These are phyloP conservation scores for Chesias legatella DNA, from an alignment of 2,888 invertebrate species.

Conservation along the genomic window DNA sequence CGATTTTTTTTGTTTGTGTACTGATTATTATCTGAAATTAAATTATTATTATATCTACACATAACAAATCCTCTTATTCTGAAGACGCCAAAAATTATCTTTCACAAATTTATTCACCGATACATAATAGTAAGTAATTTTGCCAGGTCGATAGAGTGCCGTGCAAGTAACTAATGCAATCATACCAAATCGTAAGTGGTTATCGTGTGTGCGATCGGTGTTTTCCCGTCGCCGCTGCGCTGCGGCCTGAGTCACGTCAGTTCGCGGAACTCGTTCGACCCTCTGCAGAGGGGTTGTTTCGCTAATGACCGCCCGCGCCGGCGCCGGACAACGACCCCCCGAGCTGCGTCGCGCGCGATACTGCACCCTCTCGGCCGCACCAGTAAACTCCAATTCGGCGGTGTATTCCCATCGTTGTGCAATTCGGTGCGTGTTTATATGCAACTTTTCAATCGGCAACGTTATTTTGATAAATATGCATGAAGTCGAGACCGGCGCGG, in stretches of 20 bases:
- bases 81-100: slow-evolving; percentile 29
- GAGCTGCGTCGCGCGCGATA: slow-evolving; percentile 54
- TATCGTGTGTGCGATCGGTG: slow-evolving; percentile 62
- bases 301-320: slow-evolving; percentile 75
- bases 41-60: slow-evolving; percentile 20
- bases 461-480: slow-evolving; percentile 81
- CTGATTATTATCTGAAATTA: no score
- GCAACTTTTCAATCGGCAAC: slow-evolving; percentile 78
- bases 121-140: slow-evolving; percentile 38
- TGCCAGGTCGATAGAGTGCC: slow-evolving; percentile 40
- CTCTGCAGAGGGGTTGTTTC: slow-evolving; percentile 64
- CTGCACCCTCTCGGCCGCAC: slow-evolving; percentile 66
- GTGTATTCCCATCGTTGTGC: slow-evolving; percentile 51
- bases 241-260: slow-evolving; percentile 63
- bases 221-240: slow-evolving; percentile 55
- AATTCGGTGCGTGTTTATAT: slow-evolving; percentile 75
- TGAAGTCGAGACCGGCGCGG: slow-evolving; percentile 71
- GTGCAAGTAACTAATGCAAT: slow-evolving; percentile 45
- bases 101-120: slow-evolving; percentile 36
- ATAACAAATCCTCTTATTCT: slow-evolving; percentile 17
- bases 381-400: slow-evolving; percentile 62
- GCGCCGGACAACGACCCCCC: slow-evolving; percentile 62
- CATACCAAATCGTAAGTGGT: slow-evolving; percentile 51
- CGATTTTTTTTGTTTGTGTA: no score
- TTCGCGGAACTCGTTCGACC: slow-evolving; percentile 70